Evolutionary conservation across 2,113 vertebrate species (phyloP).

Genomic region (Phylloscopus trochilus): DNA sequence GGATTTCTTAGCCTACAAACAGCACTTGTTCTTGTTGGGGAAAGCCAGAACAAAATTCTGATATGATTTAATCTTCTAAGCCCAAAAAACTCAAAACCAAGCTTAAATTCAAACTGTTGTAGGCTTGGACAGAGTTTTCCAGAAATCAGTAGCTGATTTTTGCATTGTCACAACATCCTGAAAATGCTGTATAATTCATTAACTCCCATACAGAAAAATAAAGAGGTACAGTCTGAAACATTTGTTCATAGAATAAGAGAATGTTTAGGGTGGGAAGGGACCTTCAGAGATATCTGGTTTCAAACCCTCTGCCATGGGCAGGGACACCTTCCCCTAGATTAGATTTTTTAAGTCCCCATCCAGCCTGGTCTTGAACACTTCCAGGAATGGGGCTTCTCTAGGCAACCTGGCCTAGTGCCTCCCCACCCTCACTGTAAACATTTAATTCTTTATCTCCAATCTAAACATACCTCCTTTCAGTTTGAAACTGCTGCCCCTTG

Average conservation of each 20-base stretch:
- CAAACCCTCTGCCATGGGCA: background rate
- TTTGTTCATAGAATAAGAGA: background rate
- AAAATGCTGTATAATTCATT: background rate
- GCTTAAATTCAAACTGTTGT: background rate
- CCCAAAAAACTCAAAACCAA: background rate
- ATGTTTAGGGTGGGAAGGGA: background rate
- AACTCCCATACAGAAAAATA: background rate
- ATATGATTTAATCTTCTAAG: background rate
- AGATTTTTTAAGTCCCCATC: background rate
- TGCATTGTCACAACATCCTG: background rate
- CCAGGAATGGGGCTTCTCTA: background rate
- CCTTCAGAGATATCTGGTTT: background rate
- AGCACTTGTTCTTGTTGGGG: background rate
- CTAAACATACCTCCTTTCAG: background rate
- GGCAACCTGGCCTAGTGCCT: background rate
- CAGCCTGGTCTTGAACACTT: background rate
- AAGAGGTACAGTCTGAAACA: background rate
- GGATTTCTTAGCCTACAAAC: background rate
- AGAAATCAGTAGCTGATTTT: background rate
- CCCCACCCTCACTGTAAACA: accelerated
- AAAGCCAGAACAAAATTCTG: background rate
- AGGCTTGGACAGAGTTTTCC: background rate
- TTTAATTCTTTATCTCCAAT: background rate
- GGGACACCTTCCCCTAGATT: background rate
- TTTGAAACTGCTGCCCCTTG: background rate